Conservation (phyloP, 2,888 invertebrate genomes). For the Drosophila acutilabella region DNA sequence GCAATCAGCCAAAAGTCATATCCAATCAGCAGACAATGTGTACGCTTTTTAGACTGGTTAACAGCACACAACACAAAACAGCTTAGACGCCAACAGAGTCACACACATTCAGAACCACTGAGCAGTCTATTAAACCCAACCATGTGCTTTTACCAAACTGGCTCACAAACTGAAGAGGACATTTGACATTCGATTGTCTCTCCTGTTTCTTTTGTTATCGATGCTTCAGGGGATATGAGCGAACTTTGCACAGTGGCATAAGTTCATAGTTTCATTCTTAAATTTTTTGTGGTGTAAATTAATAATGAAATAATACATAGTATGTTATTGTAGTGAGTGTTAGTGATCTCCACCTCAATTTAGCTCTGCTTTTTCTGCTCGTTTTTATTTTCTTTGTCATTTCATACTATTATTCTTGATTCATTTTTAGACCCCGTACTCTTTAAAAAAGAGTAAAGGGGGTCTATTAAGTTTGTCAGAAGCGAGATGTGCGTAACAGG, state of each 20-base stretch:
- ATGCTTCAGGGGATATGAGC: slow-evolving; percentile 9
- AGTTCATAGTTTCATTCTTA: too few relatives aligned
- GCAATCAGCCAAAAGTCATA: slow-evolving; percentile 62
- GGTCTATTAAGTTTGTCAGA: too few relatives aligned
- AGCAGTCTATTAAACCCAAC: slow-evolving; percentile 55
- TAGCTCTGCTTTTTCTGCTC: too few relatives aligned
- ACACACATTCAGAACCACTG: neutral
- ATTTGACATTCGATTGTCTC: slow-evolving; percentile 12
- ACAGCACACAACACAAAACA: neutral
- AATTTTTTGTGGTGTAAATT: too few relatives aligned
- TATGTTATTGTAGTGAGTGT: too few relatives aligned
- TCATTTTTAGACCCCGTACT: too few relatives aligned
- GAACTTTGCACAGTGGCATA: neutral
- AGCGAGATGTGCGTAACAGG: too few relatives aligned
- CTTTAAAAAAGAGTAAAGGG: too few relatives aligned
- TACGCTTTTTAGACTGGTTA: slow-evolving; percentile 36
- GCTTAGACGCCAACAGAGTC: neutral
- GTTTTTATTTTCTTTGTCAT: too few relatives aligned
- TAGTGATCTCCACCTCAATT: too few relatives aligned
- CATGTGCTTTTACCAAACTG: slow-evolving; percentile 29
- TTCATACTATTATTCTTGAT: too few relatives aligned
- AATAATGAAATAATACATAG: too few relatives aligned
- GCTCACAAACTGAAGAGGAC: slow-evolving; percentile 36
- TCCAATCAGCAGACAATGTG: slow-evolving; percentile 65
- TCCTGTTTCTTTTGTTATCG: slow-evolving; percentile 24